A percentile compares a stretch with the other conserved stretches of the same genome.
Conservation (phyloP, 2,113 vertebrate genomes). For the Hemiscyllium ocellatum region DNA sequence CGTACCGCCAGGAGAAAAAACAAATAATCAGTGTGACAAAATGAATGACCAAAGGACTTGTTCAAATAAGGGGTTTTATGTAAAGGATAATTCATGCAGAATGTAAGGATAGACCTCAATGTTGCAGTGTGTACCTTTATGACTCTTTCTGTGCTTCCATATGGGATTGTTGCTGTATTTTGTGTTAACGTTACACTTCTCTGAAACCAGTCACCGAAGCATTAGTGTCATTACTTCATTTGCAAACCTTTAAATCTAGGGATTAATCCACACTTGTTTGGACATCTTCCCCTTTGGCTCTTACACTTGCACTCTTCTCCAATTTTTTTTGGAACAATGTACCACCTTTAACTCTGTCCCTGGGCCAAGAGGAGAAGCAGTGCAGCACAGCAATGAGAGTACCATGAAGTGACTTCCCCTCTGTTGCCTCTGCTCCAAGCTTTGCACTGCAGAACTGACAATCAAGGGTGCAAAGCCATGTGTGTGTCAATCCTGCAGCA, state of each 20-base stretch:
- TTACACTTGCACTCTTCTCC: neutral
- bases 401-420: neutral
- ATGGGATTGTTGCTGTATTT: conserved; percentile 31
- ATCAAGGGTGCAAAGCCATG: neutral
- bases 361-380: neutral
- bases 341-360: neutral
- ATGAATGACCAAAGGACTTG: conserved; percentile 34
- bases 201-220: conserved; percentile 36
- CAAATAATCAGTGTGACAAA: conserved; percentile 18
- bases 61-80: conserved; percentile 22
- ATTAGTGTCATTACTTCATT: conserved; percentile 35
- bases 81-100: conserved; percentile 32
- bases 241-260: conserved; percentile 19
- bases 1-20: neutral
- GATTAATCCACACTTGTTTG: conserved; percentile 28
- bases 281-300: neutral
- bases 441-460: neutral
- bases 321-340: neutral
- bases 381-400: neutral
- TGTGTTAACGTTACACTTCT: conserved; percentile 37
- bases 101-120: conserved; percentile 25
- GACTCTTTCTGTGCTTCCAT: conserved; percentile 34
- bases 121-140: conserved; percentile 34
- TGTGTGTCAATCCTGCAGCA: neutral
- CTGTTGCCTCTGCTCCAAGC: neutral